Base-by-base conservation (phyloP, 2,797 vertebrate genomes). In the Pangasius macronema region DNA sequence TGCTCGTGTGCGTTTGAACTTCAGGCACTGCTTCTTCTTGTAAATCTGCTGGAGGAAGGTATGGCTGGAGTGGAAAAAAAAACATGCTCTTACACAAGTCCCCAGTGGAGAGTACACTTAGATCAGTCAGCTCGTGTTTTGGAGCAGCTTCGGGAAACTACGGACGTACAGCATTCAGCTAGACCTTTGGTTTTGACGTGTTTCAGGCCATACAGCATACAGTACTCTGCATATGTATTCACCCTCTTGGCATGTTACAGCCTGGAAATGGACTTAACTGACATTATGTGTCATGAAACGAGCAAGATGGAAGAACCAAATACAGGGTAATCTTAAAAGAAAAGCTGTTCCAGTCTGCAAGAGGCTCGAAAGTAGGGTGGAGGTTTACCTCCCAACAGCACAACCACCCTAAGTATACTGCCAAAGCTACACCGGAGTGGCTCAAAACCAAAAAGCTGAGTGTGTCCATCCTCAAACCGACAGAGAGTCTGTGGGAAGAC, bases 31-130 rank as follows among this genome's bases (percentile, higher is more conserved):
- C 51, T 22, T 77, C 61, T 80, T 84, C 49, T 39, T 84, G 80
- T 24, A 30, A 57, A 46, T 30, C 46, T 81, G 55, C 57, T n/a
- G 82, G 88, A 88, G 55, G 70, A 81, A 77, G 70, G 70, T 30
- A 82, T 89, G 89, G 83, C 42, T 68, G 36, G 63, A 36, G 63
- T 75, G 61, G 42, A 42, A 42, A 90, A 94, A 89, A 90, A 92
- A 91, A 91, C 82, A 89, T 0, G 91, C 83, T 92, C 68, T 80
- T 87, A 80, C 86, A 72, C 63, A 77, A 86, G 53, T 51, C 67
- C 67, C 65, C 53, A 33, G 51, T 51, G 33, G 55, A 83, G 42
- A 61, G 42, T 49, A 33, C 84, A 77, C 57, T 53, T 33, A 13
- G 20, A 77, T 77, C 75, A 53, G 75, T 55, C 75, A 55, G 16